These are phyloP conservation scores for Lanius ludovicianus DNA, from an alignment of 2,113 vertebrate species.

Conservation along the genomic window DNA sequence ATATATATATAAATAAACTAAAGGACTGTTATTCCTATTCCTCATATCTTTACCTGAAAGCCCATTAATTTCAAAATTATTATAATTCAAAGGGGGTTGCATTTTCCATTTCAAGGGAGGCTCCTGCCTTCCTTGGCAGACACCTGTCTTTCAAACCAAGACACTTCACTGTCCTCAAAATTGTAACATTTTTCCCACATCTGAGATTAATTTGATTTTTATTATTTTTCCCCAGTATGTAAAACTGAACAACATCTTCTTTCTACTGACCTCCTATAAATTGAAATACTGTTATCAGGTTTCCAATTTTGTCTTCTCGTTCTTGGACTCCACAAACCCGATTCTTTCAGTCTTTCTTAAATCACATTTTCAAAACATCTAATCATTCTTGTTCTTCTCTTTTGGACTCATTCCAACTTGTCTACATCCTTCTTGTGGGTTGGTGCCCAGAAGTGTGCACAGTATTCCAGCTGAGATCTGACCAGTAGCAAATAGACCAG, in stretches of 20 bases:
- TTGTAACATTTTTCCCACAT: background rate
- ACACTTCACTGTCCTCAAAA: background rate
- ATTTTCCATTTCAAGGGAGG: too few species aligned
- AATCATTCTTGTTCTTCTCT: slow-evolving; percentile 40
- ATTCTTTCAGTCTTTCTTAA: slow-evolving; percentile 46
- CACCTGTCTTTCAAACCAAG: too few species aligned
- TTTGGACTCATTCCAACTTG: slow-evolving; percentile 35
- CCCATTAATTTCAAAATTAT: too few species aligned
- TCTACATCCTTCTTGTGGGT: slow-evolving; percentile 36
- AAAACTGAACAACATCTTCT: slow-evolving; percentile 15
- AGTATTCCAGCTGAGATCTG: slow-evolving; percentile 52
- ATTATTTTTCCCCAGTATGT: slow-evolving; percentile 7
- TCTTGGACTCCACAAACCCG: background rate
- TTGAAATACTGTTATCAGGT: slow-evolving; percentile 6
- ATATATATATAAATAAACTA: too few species aligned
- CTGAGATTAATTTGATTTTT: slow-evolving; percentile 24
- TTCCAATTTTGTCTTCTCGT: slow-evolving; percentile 31
- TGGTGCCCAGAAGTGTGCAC: slow-evolving; percentile 34
- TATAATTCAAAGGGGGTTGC: too few species aligned
- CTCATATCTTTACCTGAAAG: too few species aligned
- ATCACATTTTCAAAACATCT: slow-evolving; percentile 42
- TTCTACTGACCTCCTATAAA: background rate
- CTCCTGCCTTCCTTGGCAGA: too few species aligned
- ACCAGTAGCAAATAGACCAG: slow-evolving; percentile 49
- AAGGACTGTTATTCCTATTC: too few species aligned